phyloP scores from a whole-genome alignment of 2,113 vertebrate species.

The Otis tarda region DNA sequence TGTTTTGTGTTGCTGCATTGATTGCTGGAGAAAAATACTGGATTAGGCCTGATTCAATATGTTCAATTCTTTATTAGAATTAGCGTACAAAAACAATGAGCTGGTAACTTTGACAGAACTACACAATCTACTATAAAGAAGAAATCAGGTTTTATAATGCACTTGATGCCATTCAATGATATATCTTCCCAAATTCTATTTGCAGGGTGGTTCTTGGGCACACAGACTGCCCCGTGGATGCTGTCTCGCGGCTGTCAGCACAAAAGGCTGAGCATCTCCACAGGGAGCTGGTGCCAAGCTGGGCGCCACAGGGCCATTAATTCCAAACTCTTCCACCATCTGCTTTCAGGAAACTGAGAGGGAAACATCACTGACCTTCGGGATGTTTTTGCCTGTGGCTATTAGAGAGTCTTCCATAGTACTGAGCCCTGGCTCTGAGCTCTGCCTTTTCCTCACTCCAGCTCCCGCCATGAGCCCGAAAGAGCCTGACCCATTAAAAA shows the following conservation, averaged over 20 bases:
- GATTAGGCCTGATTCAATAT: not conserved
- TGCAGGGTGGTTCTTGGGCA: not conserved
- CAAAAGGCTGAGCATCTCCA: not conserved
- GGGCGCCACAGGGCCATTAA: not conserved
- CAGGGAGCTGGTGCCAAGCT: not conserved
- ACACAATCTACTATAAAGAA: not conserved
- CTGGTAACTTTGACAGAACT: not conserved
- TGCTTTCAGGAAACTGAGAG: slow-evolving; percentile 48
- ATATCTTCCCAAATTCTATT: rapidly evolving
- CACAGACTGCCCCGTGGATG: rapidly evolving
- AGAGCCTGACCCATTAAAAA: not conserved
- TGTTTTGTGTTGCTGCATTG: not conserved
- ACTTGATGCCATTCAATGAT: not conserved
- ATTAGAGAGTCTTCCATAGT: not conserved
- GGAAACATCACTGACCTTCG: not conserved
- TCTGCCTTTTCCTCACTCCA: not conserved
- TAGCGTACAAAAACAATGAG: not conserved
- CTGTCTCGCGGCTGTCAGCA: not conserved
- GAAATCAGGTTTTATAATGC: not conserved
- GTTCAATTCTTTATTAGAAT: not conserved
- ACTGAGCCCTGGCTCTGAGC: not conserved
- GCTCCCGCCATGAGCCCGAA: not conserved
- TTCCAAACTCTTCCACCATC: slow-evolving; percentile 47
- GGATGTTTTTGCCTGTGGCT: slow-evolving; percentile 41
- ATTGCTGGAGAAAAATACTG: not conserved